Conservation (phyloP, 2,113 vertebrate species). For the Pundamilia nyererei region DNA sequence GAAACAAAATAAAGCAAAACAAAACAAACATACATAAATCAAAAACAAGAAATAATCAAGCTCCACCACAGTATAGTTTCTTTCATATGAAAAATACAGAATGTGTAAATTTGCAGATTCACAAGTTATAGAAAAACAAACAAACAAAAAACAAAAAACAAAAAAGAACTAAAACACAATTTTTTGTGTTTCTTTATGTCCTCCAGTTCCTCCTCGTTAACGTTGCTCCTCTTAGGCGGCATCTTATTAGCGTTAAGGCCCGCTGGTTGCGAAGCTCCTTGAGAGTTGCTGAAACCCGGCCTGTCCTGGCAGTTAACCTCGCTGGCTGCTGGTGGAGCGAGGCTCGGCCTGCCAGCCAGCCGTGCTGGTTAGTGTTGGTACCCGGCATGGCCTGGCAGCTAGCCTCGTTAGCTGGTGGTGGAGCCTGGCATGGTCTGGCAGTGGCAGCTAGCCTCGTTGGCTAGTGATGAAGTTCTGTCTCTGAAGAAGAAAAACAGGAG, state of each 20-base stretch:
- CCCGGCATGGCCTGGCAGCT: no score
- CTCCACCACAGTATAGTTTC: not conserved
- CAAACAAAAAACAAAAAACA: fast-evolving
- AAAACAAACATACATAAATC: not conserved
- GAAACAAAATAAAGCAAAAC: not conserved
- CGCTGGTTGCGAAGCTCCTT: not conserved
- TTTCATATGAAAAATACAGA: not conserved
- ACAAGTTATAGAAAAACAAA: not conserved
- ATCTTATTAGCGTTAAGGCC: not conserved
- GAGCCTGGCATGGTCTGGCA: no score
- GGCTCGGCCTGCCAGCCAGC: no score
- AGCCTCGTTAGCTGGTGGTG: no score
- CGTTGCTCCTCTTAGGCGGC: not conserved
- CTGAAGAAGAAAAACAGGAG: constrained; percentile 14
- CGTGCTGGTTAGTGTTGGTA: no score
- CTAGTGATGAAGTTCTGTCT: not conserved
- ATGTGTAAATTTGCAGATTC: not conserved
- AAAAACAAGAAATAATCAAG: not conserved
- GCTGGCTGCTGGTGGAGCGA: not conserved
- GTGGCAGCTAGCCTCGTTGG: no score
- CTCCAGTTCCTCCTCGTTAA: not conserved
- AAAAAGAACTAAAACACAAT: not conserved
- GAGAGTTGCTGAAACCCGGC: not conserved
- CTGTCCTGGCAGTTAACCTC: not conserved
- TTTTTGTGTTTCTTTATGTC: not conserved